phyloP scores from a whole-genome alignment of 2,113 vertebrate species.

The Dinomys branickii region DNA sequence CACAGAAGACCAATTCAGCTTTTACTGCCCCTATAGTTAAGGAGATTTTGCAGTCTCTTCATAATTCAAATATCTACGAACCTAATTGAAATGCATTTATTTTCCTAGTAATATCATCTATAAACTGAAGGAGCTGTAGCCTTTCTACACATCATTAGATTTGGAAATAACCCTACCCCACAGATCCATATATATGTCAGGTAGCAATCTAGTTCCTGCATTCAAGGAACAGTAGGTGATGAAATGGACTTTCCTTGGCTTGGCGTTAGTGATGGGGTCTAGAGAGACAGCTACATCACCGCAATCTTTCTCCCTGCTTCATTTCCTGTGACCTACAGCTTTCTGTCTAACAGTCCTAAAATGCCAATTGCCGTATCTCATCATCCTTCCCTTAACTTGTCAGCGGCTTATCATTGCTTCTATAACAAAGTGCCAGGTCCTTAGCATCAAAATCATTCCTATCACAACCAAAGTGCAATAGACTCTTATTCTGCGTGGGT shows the following conservation, averaged over 20 bases:
- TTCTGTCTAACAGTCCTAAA: neutral
- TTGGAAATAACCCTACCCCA: neutral
- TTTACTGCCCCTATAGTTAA: neutral
- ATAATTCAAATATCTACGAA: slow-evolving; percentile 8
- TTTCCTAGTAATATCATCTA: neutral
- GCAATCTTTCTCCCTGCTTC: neutral
- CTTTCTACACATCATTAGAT: neutral
- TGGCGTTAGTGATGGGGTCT: neutral
- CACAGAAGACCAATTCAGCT: neutral
- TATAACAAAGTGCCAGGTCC: neutral
- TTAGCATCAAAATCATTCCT: neutral
- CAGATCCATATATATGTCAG: neutral
- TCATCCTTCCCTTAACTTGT: neutral
- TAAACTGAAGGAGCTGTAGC: neutral
- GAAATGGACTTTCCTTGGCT: neutral
- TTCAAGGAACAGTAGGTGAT: neutral
- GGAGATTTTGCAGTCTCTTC: neutral
- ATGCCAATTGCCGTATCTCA: neutral
- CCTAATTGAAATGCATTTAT: neutral
- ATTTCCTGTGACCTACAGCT: neutral
- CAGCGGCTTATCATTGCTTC: neutral
- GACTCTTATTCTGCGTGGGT: neutral
- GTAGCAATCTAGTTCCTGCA: neutral
- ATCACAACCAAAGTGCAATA: neutral
- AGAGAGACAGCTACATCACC: neutral